Percentiles rank a stretch among this genome's conserved stretches.
Conservation (phyloP, 2,113 vertebrate genomes). For the Apteryx owenii region DNA sequence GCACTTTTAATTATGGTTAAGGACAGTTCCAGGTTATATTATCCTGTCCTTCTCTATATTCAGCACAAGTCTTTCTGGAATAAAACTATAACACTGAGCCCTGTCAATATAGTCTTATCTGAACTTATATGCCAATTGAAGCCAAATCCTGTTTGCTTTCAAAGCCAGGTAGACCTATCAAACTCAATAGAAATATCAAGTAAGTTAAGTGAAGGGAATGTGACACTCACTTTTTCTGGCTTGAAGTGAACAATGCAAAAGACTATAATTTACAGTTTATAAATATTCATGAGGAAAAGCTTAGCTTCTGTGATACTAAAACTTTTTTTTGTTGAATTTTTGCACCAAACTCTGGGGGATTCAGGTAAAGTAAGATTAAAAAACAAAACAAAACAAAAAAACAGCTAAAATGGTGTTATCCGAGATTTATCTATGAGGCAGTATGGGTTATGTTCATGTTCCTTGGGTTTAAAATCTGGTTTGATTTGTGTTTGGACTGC, state of each 20-base stretch:
- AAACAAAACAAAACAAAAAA: background rate
- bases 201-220: background rate
- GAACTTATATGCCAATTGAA: background rate
- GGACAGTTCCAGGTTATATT: conserved; percentile 43
- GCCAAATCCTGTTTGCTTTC: conserved; percentile 1
- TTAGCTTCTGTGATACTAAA: background rate
- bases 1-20: conserved; percentile 73
- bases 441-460: background rate
- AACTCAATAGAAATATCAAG: background rate
- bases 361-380: background rate
- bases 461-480: background rate
- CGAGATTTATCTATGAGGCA: background rate
- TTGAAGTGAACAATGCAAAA: conserved; percentile 18
- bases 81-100: background rate
- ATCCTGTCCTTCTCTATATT: background rate
- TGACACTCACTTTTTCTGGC: conserved; percentile 10
- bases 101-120: background rate
- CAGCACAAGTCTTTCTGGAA: background rate
- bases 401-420: background rate
- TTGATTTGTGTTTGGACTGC: background rate
- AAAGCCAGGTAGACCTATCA: background rate
- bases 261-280: background rate
- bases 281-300: conserved; percentile 22
- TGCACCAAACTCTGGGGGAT: background rate
- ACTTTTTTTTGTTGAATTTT: background rate